Evolutionary conservation across 2,888 invertebrate genomes (phyloP), one percentile per base, ranked within the genome.

Genomic region (Geophilus truncorum): DNA sequence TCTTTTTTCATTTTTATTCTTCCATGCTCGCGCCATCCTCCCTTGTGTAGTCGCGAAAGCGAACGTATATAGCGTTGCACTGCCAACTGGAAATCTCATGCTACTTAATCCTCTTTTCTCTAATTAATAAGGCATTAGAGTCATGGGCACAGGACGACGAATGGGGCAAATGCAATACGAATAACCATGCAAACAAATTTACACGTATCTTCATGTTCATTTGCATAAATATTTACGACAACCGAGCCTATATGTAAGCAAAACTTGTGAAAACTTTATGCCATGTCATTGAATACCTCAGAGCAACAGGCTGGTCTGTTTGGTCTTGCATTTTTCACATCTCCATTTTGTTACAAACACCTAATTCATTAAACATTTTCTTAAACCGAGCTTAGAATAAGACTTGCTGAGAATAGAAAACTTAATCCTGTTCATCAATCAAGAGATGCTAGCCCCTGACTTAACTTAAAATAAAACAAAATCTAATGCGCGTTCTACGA

Each of bases 71-170:
- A 70, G 70, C 70, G 28, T 15, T 70, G 70, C 70, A 76, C 23
- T 80, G 70, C 70, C 70, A 70, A 70, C 70, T 70, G 70, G 25
- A 78, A 70, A 51, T 80, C 75, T 81, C 45, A 79, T 78, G 32
- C 77, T 36, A 57, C 75, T 77, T 81, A 81, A 82, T 82, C 82
- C 82, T 81, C 82, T 82, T 82, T 82, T 81, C 80, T 80, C 82
- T 82, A 82, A 82, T 82, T 82, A 82, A 82, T 81, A 81, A 80
- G 81, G 82, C 79, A 82, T 82, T 82, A 82, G 82, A 82, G 81
- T 80, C 81, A 82, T 81, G 75, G 79, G 81, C 79, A 79, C 28
- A 28, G 70, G 23, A 70, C 70, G 70, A 70, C 70, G 70, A 70
- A 70, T 28, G 70, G 70, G 25, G 70, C 70, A 70, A 70, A 70